Base-by-base conservation (phyloP, 1,140 invertebrate species). In the Tetramorium parvispinum region DNA sequence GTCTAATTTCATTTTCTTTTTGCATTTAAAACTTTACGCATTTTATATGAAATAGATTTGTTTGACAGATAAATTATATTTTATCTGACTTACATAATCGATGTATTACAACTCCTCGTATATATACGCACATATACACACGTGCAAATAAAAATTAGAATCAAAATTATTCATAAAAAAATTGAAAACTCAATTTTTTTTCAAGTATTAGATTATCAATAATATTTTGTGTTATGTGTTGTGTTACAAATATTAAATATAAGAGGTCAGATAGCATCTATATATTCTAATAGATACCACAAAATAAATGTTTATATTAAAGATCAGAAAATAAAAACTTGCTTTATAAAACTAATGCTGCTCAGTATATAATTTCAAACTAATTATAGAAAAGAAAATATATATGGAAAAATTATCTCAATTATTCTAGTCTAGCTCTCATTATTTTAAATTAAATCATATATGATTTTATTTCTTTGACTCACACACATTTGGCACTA, bases 211-310 rank as follows among this genome's bases (percentile, higher is more conserved):
- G 0, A 57, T 43, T 32, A 71, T 24, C 8, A 18, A 70, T 40
- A 59, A 11, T 49, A 51, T 68, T 81, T 65, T 21, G 4, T n/a
- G n/a, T n/a, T n/a, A 10, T 21, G 40, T 21, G 32, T 32, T 32
- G 32, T n/a, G 0, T 21, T 40, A 65, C 0, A 65, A 1, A 24
- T 68, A 70, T 79, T 82, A 83, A 75, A 87, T 75, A 70, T 61
- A 24, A 79, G 8, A 66, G 24, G n/a, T 37, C n/a, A 51, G 16
- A 43, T 66, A 49, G n/a, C n/a, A 78, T 37, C 13, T 37, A 16
- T 51, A 63, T 21, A 21, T 32, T 79, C 13, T 75, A 55, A 24
- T 75, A 75, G 7, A 76, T 75, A 76, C 0, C 13, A 32, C 32
- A 3, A 77, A 61, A 61, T 53, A 11, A 61, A 43, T 77, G 13